Conservation (phyloP, 2,888 invertebrate genomes). For the Lumbricus terrestris region DNA sequence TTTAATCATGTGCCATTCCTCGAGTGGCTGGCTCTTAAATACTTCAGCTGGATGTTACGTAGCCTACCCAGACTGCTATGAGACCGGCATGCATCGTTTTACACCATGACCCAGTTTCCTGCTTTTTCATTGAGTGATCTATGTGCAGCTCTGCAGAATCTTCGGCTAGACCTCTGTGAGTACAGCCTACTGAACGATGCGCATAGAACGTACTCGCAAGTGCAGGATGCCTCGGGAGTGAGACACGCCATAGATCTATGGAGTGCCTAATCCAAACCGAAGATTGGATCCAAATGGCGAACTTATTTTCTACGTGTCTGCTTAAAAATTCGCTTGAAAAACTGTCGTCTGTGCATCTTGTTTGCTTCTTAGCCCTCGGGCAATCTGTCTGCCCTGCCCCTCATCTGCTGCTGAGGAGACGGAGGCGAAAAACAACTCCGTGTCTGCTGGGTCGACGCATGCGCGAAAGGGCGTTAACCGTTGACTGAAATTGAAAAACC, state of each 20-base stretch:
- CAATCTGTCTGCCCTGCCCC: neutral
- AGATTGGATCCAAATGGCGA: neutral
- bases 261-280: neutral
- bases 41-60: neutral
- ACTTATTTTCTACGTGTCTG: neutral
- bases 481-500: neutral
- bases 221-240: neutral
- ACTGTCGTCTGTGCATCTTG: neutral
- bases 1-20: neutral
- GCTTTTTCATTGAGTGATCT: neutral
- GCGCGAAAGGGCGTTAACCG: neutral
- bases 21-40: neutral
- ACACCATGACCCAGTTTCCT: neutral
- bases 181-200: too few relatives aligned
- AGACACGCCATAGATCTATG: neutral
- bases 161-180: neutral
- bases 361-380: neutral
- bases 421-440: neutral
- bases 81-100: neutral
- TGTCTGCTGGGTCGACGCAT: neutral
- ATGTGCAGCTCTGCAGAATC: neutral
- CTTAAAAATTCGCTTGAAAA: neutral
- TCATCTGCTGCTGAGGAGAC: neutral
- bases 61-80: neutral
- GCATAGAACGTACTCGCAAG: neutral